A percentile compares a stretch with the other conserved stretches of the same genome.
phyloP scores from a whole-genome alignment of 2,797 vertebrate species.

The Diglossa cyanea region DNA sequence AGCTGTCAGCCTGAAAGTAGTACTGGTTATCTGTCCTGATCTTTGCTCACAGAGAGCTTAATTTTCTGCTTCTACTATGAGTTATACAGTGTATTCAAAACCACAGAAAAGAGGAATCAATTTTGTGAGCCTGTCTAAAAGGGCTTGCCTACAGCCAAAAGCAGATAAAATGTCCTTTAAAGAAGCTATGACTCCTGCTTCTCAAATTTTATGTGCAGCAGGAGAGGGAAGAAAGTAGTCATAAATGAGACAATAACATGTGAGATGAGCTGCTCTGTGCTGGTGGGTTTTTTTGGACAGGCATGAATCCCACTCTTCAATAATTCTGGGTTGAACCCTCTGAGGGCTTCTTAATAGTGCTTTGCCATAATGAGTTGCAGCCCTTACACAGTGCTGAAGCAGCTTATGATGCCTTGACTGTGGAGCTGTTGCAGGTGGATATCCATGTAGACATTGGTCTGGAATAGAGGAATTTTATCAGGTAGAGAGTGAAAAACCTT shows the following conservation, averaged over 20 bases:
- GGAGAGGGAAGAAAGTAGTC: not conserved
- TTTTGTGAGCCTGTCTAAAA: not conserved
- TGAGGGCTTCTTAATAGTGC: not conserved
- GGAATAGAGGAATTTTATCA: not conserved
- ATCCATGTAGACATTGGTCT: not conserved
- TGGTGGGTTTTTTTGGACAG: not conserved
- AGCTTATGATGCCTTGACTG: not conserved
- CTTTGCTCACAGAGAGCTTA: not conserved
- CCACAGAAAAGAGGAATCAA: not conserved
- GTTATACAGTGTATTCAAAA: not conserved
- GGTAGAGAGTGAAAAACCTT: not conserved
- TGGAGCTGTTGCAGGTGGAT: not conserved
- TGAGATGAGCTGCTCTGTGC: not conserved
- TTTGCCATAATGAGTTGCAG: not conserved
- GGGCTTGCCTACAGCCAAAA: not conserved
- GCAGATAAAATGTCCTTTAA: not conserved
- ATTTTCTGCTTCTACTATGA: not conserved
- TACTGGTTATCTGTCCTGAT: not conserved
- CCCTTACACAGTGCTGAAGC: not conserved
- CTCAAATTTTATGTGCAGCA: not conserved
- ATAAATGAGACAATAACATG: not conserved
- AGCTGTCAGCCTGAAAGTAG: not conserved
- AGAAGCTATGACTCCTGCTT: not conserved
- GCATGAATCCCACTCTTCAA: not conserved
- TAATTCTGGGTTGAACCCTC: not conserved